Base-by-base conservation (phyloP, 1,140 invertebrate species). In the Eupristina koningsbergeri region DNA sequence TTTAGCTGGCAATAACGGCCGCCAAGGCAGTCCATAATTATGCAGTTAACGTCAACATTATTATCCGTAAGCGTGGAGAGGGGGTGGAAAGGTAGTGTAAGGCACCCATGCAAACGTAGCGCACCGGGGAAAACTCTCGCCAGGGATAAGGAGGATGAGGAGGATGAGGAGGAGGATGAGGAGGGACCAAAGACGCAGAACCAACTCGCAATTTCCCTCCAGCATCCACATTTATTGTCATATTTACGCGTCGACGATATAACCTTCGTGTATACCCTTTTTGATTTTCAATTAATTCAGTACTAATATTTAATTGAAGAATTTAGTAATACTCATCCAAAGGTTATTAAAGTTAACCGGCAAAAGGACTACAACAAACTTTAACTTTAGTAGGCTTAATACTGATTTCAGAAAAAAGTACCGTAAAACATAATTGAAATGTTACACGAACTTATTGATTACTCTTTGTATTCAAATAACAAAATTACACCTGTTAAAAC, bases 21-120 rank as follows among this genome's bases (percentile, higher is more conserved):
- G 86, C 87, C 86, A 86, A 88, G 89, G 89, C 88, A 89, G 88
- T 91, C 89, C 88, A 90, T 90, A 90, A 92, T 91, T 91, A 91
- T 90, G 89, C 89, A 89, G 89, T 91, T 91, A 89, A 90, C 87
- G 88, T 89, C 89, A 90, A 91, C 90, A 89, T 90, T 89, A 91
- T 90, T 91, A 90, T 90, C 87, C 86, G 78, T 15, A 58, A 31
- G 69, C 22, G 19, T 2, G 61, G 64, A 31, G 64, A 31, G 64
- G 15, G 67, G 67, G 6, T 36, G 64, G 34, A 0, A 45, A 36
- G 22, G 64, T 11, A 69, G 34, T 87, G 84, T 81, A 71, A 73
- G 22, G 61, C 63, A 36, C 71, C 71, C 75, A 47, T 41, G 78
- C 61, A 71, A 73, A 83, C 74, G 77, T 75, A n/a, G 17, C 50